A percentile compares a stretch with the other conserved stretches of the same genome.
These are phyloP conservation scores for Drosophila obscura DNA, from an alignment of 1,140 invertebrate genomes.

Conservation along the genomic window DNA sequence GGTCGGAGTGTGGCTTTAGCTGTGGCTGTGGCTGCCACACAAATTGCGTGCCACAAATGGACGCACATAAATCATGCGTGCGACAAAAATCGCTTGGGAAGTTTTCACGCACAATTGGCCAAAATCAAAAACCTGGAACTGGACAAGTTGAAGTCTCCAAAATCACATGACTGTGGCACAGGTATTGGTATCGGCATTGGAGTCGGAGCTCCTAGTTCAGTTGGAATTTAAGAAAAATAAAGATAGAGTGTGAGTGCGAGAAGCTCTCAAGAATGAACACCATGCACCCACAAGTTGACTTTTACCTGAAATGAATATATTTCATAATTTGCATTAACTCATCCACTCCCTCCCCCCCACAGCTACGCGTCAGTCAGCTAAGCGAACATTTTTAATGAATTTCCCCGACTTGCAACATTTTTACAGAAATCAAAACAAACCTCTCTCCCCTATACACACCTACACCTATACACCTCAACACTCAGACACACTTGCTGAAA, in stretches of 20 bases:
- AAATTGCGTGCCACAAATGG: constrained; percentile 57
- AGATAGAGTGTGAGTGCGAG: no score
- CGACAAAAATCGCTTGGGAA: constrained; percentile 54
- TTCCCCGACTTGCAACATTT: constrained; percentile 22
- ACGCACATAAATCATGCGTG: constrained; percentile 70
- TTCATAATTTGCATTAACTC: constrained; percentile 20
- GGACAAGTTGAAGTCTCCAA: not conserved
- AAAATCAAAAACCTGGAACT: constrained; percentile 18
- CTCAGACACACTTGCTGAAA: not conserved
- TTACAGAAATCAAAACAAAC: not conserved
- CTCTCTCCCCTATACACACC: not conserved
- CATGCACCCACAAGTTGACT: not conserved
- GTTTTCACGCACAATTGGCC: constrained; percentile 66
- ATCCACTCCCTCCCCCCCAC: not conserved
- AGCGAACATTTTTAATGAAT: constrained; percentile 72
- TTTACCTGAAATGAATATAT: not conserved
- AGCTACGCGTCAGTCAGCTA: constrained; percentile 36
- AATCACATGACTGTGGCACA: not conserved
- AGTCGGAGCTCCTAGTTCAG: no score
- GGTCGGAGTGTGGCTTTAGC: constrained; percentile 4
- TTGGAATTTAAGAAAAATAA: no score
- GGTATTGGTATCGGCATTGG: no score
- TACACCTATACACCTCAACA: constrained; percentile 6
- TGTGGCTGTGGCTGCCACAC: constrained; percentile 7
- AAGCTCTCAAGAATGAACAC: no score